These are phyloP conservation scores for Pollicipes pollicipes DNA, from an alignment of 1,140 invertebrate genomes.

Conservation along the genomic window DNA sequence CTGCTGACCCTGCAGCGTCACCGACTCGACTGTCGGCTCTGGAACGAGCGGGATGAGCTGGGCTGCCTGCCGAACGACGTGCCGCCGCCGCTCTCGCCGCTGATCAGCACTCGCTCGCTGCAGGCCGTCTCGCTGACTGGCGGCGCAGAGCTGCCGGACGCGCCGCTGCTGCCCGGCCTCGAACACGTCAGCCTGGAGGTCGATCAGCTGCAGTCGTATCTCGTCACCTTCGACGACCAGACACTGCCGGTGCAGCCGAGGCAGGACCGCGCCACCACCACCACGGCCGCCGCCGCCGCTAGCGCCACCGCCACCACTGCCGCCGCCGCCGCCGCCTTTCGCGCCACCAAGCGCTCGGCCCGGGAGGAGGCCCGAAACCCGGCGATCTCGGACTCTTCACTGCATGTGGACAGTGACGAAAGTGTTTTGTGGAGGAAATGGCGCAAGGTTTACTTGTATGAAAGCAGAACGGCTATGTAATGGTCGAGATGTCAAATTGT, in stretches of 20 bases:
- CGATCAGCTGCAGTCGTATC: conserved; percentile 74
- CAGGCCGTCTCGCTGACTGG: conserved; percentile 84
- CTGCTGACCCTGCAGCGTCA: background rate
- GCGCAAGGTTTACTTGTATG: too few species aligned
- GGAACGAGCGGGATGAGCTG: background rate
- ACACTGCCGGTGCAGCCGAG: conserved; percentile 11
- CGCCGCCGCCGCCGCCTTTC: too few species aligned
- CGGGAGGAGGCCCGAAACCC: too few species aligned
- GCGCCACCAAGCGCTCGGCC: too few species aligned
- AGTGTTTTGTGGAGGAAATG: too few species aligned
- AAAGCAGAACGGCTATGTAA: too few species aligned
- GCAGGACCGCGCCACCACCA: too few species aligned
- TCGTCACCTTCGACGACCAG: conserved; percentile 51
- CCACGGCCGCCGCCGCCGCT: too few species aligned
- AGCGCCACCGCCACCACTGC: too few species aligned
- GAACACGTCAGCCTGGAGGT: conserved; percentile 64
- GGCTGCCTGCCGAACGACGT: conserved; percentile 44
- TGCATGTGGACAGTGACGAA: too few species aligned
- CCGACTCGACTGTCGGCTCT: background rate
- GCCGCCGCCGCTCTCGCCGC: conserved; percentile 55
- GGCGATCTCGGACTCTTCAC: too few species aligned
- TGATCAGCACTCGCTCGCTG: conserved; percentile 91
- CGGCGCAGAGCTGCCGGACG: conserved; percentile 80
- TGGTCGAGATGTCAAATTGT: too few species aligned
- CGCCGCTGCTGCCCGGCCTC: conserved; percentile 66